These are phyloP conservation scores for Gymnothorax reevesii DNA, from an alignment of 2,797 vertebrate genomes.

Conservation along the genomic window DNA sequence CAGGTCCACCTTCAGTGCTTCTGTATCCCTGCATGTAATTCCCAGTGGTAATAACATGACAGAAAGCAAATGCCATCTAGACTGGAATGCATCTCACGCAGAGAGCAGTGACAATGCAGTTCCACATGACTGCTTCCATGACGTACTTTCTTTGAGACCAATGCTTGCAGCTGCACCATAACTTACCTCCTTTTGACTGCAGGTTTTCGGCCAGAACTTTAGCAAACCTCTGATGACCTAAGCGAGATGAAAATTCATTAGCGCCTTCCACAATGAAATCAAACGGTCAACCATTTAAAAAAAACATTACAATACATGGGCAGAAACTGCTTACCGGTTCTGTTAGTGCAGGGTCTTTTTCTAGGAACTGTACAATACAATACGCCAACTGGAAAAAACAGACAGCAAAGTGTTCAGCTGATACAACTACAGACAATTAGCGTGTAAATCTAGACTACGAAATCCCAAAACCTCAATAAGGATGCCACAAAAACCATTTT, in stretches of 20 bases:
- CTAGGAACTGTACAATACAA: conserved; percentile 99
- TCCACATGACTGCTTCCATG: background rate
- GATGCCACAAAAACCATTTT: no score
- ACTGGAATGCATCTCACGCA: background rate
- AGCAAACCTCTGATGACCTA: conserved; percentile 98
- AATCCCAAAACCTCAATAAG: no score
- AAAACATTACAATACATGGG: background rate
- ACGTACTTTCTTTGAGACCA: background rate
- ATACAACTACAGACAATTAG: conserved; percentile 3
- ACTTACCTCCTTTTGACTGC: conserved; percentile 98
- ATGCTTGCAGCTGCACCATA: background rate
- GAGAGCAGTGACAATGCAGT: background rate
- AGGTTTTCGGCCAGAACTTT: conserved; percentile 99
- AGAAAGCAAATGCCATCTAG: background rate
- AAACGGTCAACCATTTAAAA: conserved; percentile 10
- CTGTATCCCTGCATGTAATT: background rate
- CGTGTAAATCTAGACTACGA: background rate
- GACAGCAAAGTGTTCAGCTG: conserved; percentile 5
- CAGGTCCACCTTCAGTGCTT: background rate
- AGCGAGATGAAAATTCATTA: conserved; percentile 29
- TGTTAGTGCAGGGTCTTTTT: conserved; percentile 98
- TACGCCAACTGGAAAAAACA: conserved; percentile 86
- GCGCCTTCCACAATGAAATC: conserved; percentile 1
- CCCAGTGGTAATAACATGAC: background rate
- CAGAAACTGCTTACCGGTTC: conserved; percentile 83